Conservation (phyloP, 2,113 vertebrate species). For the Periophthalmus modestus region DNA sequence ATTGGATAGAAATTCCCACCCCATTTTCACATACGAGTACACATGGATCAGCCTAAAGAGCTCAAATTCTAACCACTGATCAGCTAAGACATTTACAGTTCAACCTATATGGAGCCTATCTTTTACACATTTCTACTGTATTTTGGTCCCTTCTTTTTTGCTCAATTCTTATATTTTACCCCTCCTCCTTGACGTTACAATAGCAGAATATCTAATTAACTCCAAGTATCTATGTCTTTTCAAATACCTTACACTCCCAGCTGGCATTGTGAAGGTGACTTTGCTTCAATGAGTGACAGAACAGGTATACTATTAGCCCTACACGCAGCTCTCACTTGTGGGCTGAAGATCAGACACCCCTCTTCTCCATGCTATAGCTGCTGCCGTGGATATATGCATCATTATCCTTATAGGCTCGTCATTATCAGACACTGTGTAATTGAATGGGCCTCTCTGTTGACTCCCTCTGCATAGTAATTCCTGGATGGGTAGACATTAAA, state of each 20-base stretch:
- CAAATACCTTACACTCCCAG: not conserved
- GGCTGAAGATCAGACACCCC: not conserved
- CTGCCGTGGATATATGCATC: not conserved
- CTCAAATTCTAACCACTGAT: too few species aligned
- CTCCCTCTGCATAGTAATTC: slow-evolving; percentile 6
- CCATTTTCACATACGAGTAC: too few species aligned
- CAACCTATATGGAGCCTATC: too few species aligned
- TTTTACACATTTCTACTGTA: not conserved
- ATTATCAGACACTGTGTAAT: not conserved
- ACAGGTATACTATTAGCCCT: not conserved
- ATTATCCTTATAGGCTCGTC: not conserved
- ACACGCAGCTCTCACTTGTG: not conserved
- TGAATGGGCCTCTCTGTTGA: not conserved
- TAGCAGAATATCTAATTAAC: not conserved
- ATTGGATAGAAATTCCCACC: too few species aligned
- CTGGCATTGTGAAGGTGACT: not conserved
- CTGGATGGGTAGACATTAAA: not conserved
- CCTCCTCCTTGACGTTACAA: not conserved
- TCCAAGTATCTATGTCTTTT: not conserved
- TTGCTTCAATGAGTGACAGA: not conserved
- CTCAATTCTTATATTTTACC: not conserved
- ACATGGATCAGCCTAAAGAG: too few species aligned
- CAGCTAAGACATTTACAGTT: too few species aligned
- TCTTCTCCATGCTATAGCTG: too few species aligned
- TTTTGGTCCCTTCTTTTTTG: not conserved